Evolutionary conservation across 1,140 invertebrate species (phyloP).

Genomic region (Papilio polytes): DNA sequence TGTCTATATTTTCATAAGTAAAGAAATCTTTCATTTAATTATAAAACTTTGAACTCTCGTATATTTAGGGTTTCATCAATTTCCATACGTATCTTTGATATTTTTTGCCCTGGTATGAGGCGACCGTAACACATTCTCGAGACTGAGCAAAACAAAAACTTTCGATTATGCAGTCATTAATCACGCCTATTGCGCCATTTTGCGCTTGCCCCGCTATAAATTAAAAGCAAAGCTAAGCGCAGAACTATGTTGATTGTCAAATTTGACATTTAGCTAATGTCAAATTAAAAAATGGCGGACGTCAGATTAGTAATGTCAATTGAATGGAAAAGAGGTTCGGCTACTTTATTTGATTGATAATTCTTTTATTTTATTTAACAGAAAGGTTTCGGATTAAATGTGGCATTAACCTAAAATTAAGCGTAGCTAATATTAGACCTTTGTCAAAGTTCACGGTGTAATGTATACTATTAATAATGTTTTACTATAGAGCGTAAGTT

Average conservation of each 20-base stretch:
- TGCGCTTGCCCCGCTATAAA: conserved; percentile 29
- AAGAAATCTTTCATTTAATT: neutral
- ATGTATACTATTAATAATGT: too few relatives aligned
- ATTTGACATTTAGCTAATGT: conserved; percentile 33
- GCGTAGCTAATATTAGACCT: neutral
- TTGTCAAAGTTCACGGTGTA: neutral
- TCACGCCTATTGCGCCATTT: conserved; percentile 40
- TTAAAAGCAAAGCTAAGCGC: conserved; percentile 30
- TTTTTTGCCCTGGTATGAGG: conserved; percentile 1
- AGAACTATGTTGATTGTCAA: conserved; percentile 37
- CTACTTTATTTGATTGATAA: conserved; percentile 13
- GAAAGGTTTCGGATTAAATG: neutral
- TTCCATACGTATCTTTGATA: neutral
- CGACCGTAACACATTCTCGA: conserved; percentile 5
- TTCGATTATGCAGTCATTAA: conserved; percentile 32
- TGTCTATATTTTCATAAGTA: too few relatives aligned
- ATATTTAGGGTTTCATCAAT: neutral
- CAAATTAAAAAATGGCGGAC: conserved; percentile 34
- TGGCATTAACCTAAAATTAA: neutral
- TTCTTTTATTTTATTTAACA: neutral
- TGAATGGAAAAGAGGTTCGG: conserved; percentile 1
- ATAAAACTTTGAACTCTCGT: neutral
- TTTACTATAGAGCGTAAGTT: too few relatives aligned
- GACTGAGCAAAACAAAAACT: conserved; percentile 30
- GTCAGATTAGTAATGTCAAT: conserved; percentile 24